Evolutionary conservation across 2,113 vertebrate genomes (phyloP).

Genomic region (Marcusenius ussheri): DNA sequence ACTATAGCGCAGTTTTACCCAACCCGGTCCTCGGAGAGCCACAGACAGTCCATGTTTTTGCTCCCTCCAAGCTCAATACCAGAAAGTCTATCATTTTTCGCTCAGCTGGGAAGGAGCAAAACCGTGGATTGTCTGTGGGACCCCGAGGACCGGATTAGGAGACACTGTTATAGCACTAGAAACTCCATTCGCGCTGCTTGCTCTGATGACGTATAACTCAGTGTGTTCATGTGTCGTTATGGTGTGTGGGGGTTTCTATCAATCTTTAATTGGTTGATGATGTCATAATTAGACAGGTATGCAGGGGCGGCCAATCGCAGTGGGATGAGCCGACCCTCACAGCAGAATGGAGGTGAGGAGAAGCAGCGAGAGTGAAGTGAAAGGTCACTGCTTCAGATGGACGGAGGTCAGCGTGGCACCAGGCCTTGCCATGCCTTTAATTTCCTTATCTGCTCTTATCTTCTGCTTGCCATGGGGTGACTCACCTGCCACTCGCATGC

Average conservation of each 20-base stretch:
- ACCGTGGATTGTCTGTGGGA: background rate
- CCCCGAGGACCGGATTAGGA: background rate
- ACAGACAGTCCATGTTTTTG: background rate
- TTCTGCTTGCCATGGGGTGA: background rate
- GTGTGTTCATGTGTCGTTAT: background rate
- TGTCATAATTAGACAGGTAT: background rate
- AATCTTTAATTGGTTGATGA: background rate
- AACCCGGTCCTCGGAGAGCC: background rate
- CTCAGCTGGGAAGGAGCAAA: background rate
- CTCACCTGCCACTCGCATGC: background rate
- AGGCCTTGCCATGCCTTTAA: background rate
- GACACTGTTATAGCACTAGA: background rate
- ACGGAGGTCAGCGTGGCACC: background rate
- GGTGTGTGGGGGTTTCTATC: background rate
- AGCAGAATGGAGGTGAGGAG: background rate
- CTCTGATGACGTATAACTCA: background rate
- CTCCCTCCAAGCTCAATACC: background rate
- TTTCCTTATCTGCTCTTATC: constrained; percentile 4
- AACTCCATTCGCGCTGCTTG: background rate
- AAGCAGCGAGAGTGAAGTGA: background rate
- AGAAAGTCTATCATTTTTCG: background rate
- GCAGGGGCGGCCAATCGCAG: background rate
- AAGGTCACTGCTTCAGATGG: background rate
- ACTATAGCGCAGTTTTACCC: background rate
- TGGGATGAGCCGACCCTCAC: background rate